Base-by-base conservation (phyloP, 2,113 vertebrate genomes). In the Saimiri boliviensis region DNA sequence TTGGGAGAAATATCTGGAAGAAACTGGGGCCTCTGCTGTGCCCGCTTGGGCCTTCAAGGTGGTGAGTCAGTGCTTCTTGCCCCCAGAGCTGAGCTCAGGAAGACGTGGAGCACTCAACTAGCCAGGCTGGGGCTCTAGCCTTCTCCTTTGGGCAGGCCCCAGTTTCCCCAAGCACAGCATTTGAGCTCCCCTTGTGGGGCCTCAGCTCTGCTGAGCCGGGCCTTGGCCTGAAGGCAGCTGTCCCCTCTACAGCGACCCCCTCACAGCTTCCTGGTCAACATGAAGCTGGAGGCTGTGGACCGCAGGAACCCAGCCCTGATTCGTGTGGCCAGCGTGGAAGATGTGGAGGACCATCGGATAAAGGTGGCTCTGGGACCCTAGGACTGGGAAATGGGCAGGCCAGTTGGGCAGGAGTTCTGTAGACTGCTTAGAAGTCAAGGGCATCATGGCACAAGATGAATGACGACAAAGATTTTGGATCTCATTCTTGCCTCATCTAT, bases 201-300 rank as follows among this genome's bases (percentile, higher is more conserved):
- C 54, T 73, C 47, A 32, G 71, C 40, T 79, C 83, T 89, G 21
- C 73, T 8, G 32, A 77, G 20, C 56, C 80, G n/a, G 56, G 37
- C 56, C 40, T 89, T 49, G 91, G 32, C 91, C 85, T 95, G 58
- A 96, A 79, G 93, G 60, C 42, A 23, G 0, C 56, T 90, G 19
- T 96, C 71, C 40, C 20, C 40, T 63, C 93, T 11, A 6, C 97
- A 99, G 99, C 99, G 99, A 27, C 98, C 98, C 0, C 98, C 99
- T 3, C 99, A 99, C 3, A 98, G 98, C 96, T 99, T 99, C 97
- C 99, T 99, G 98, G 98, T 99, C 97, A 99, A 99, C 98, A 99
- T 99, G 99, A 99, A 99, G 97, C 98, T 99, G 96, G 99, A 99
- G 94, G 99, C 99, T 0, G 99, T 99, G 98, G 99, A 99, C 98